Percentiles rank a stretch among this genome's conserved stretches.
Evolutionary conservation across 1,140 invertebrate species (phyloP).

Genomic region (Drosophila oshimai): DNA sequence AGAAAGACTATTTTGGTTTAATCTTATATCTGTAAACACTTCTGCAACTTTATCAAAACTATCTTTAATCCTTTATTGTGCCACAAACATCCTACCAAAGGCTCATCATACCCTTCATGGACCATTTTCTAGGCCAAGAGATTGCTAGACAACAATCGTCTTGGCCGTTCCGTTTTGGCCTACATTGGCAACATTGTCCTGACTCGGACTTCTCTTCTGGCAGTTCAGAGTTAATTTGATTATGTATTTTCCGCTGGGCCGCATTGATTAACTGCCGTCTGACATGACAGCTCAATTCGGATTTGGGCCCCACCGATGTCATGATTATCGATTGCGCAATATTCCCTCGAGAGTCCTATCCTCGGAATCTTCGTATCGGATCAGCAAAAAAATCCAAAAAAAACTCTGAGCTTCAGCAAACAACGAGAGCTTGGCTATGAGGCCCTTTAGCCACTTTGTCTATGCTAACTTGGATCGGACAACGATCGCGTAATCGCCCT

Average conservation of each 20-base stretch:
- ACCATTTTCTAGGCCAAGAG: slow-evolving; percentile 3
- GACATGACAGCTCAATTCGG: slow-evolving; percentile 81
- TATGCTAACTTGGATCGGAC: slow-evolving; percentile 45
- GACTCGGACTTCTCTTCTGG: slow-evolving; percentile 67
- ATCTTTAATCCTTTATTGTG: background rate
- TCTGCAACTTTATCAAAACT: no score
- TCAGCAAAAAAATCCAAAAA: no score
- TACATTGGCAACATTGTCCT: slow-evolving; percentile 57
- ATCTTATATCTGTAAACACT: no score
- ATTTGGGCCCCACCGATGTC: slow-evolving; percentile 53
- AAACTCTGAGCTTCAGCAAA: slow-evolving; percentile 68
- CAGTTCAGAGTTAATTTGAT: slow-evolving; percentile 80
- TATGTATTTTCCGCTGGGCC: slow-evolving; percentile 66
- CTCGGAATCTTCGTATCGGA: slow-evolving; percentile 35
- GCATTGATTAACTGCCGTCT: slow-evolving; percentile 80
- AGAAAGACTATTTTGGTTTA: no score
- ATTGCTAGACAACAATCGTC: slow-evolving; percentile 48
- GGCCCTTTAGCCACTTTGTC: slow-evolving; percentile 62
- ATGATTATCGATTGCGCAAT: slow-evolving; percentile 81
- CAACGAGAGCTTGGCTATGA: slow-evolving; percentile 19
- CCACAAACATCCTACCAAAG: background rate
- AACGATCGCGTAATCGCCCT: slow-evolving; percentile 82
- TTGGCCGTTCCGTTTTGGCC: slow-evolving; percentile 44
- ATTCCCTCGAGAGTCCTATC: slow-evolving; percentile 42
- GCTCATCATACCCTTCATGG: slow-evolving; percentile 4